Evolutionary conservation across 2,888 invertebrate genomes (phyloP).

Genomic region (Tigriopus californicus): DNA sequence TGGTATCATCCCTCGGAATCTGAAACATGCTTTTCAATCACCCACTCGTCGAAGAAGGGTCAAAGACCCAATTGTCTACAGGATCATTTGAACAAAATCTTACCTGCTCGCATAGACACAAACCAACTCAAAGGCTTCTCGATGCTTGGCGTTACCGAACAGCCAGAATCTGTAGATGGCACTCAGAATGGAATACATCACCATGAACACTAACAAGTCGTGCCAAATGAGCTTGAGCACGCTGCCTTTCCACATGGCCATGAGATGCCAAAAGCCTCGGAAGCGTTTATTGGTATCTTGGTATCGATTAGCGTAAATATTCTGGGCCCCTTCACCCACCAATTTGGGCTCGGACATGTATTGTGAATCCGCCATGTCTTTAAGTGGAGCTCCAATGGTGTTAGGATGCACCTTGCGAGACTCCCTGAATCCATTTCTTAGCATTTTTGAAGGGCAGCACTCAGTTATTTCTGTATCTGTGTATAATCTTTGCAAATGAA

Average conservation of each 20-base stretch:
- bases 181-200: constrained; percentile 17
- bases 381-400: no score
- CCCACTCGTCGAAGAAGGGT: no score
- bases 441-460: no score
- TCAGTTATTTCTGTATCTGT: no score
- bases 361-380: no score
- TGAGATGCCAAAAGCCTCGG: constrained; percentile 1
- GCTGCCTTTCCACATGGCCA: constrained; percentile 4
- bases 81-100: background rate
- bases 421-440: no score
- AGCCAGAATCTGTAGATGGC: background rate
- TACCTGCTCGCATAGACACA: constrained; percentile 8
- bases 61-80: background rate
- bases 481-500: no score
- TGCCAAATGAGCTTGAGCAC: constrained; percentile 13
- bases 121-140: constrained; percentile 3
- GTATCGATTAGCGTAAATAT: constrained; percentile 4
- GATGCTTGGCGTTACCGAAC: background rate
- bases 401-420: no score
- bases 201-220: constrained; percentile 17
- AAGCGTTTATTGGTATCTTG: constrained; percentile 7
- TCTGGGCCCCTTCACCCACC: background rate
- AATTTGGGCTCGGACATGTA: no score
- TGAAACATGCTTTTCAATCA: background rate
- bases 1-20: constrained; percentile 5